Evolutionary conservation across 2,888 invertebrate genomes (phyloP), one percentile per base, ranked within the genome.

Genomic region (Sarcophaga variegata): DNA sequence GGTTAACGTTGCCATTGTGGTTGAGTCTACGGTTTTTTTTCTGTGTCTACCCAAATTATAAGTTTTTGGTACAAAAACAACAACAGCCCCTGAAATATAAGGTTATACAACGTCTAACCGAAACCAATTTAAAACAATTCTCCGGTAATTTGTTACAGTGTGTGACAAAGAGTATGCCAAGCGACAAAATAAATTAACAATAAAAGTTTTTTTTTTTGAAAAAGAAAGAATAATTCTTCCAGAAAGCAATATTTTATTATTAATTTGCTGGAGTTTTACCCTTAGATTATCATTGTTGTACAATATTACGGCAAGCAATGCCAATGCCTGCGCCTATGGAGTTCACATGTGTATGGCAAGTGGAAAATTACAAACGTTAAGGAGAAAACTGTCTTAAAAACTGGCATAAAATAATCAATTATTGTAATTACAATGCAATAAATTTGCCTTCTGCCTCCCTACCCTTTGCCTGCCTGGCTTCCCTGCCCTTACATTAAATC

Each of bases 321-420:
- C 47, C 59, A 64, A 12, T 54, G 2, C 14, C n/a, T 10, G 64
- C 22, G 17, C 20, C 22, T 22, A 49, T 37, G 2, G 8, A 47
- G 22, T 10, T 11, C 45, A 10, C 54, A 27, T 54, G 22, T 25
- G 17, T 60, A 70, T 17, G 4, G 3, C 22, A 5, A 14, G n/a
- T n/a, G 37, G 45, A 63, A 74, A 81, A 77, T 59, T 85, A 3
- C 4, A 75, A 14, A 37, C 49, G 49, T 17, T 14, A 63, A 17
- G n/a, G 20, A 54, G 47, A 79, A 78, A 71, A 80, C 20, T 66
- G 79, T 66, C 69, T 63, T 81, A 60, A 37, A 81, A 86, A 83
- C 75, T 86, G 70, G 83, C 81, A 25, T 86, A 78, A 83, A 75
- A 83, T 70, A 83, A 86, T 86, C 83, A 86, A 86, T 86, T 86